Conservation (phyloP, 2,113 vertebrate species). For the Peromyscus maniculatus region DNA sequence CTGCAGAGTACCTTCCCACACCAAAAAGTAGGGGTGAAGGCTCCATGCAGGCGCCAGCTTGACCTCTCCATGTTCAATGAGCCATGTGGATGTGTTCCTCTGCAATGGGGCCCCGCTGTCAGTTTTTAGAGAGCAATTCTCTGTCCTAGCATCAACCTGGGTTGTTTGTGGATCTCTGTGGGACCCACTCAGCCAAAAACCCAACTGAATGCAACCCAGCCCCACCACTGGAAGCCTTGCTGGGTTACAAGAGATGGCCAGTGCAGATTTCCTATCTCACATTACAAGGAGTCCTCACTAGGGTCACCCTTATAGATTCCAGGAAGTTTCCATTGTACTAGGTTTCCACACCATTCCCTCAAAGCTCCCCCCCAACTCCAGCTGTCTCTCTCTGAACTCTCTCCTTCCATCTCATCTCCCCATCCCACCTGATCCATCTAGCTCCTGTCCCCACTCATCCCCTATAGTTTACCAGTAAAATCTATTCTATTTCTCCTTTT, state of each 20-base stretch:
- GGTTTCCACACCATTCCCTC: not conserved
- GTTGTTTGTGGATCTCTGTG: not conserved
- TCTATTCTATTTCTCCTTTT: not conserved
- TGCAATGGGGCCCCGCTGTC: not conserved
- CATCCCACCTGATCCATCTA: not conserved
- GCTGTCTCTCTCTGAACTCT: not conserved
- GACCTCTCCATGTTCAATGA: not conserved
- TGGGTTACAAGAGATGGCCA: not conserved
- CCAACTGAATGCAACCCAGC: not conserved
- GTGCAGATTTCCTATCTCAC: not conserved
- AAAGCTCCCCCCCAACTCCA: not conserved
- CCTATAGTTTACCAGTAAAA: not conserved
- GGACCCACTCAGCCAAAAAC: not conserved
- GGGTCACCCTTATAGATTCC: not conserved
- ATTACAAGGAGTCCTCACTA: not conserved
- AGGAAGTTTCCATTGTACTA: not conserved
- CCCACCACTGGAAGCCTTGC: not conserved
- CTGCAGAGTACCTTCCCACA: not conserved
- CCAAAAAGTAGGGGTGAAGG: not conserved
- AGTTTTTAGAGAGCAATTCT: not conserved
- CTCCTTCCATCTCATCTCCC: not conserved
- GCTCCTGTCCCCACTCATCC: not conserved
- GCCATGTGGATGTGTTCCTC: not conserved
- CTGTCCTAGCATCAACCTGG: not conserved
- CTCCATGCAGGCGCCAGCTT: not conserved